Percentiles rank a stretch among this genome's conserved stretches.
Conservation (phyloP, 2,888 invertebrate species). For the Drosophila niveifrons region DNA sequence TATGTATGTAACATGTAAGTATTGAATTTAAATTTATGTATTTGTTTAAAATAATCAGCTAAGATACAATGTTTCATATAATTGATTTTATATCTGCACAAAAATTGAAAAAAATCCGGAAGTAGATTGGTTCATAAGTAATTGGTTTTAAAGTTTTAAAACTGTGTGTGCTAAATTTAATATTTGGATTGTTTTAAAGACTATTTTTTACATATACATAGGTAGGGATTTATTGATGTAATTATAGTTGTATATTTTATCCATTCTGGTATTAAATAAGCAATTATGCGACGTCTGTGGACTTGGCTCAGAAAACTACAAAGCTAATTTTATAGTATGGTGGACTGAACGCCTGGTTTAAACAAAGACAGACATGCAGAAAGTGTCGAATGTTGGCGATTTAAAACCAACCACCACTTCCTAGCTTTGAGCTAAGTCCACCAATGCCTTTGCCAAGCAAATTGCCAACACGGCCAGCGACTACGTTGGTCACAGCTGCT, state of each 20-base stretch:
- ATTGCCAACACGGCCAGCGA: conserved; percentile 95
- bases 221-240: conserved; percentile 1
- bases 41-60: conserved; percentile 15
- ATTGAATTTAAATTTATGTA: conserved; percentile 14
- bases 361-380: conserved; percentile 11
- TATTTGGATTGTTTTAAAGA: conserved; percentile 13
- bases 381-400: not conserved
- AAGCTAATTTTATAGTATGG: conserved; percentile 36
- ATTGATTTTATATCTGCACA: not conserved
- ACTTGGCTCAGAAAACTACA: conserved; percentile 54
- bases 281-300: conserved; percentile 26
- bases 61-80: conserved; percentile 1
- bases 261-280: conserved; percentile 15
- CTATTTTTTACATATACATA: conserved; percentile 11
- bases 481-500: conserved; percentile 83
- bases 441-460: conserved; percentile 96
- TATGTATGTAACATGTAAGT: conserved; percentile 21
- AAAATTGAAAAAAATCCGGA: conserved; percentile 5
- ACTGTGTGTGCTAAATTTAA: not conserved
- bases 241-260: not conserved
- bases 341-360: conserved; percentile 33
- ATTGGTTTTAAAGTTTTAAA: not conserved
- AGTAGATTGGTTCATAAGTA: conserved; percentile 22
- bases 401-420: conserved; percentile 95
- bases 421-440: conserved; percentile 94